Evolutionary conservation across 2,888 invertebrate species (phyloP).

Genomic region (Copidosoma aretas): DNA sequence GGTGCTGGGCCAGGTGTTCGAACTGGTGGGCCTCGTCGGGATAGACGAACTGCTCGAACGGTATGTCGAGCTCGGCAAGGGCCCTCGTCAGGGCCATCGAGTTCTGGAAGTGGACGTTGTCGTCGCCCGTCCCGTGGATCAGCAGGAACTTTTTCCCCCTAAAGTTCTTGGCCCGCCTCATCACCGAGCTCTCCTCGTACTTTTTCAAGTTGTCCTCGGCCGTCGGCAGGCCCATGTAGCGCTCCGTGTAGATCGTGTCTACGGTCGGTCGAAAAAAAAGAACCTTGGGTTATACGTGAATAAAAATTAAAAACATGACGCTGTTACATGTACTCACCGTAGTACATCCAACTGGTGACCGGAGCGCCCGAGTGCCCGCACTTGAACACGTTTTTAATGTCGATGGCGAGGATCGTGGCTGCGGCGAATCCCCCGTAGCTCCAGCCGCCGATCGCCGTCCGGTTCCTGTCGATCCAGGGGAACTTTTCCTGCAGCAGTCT

Average conservation of each 20-base stretch:
- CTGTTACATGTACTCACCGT: slow-evolving; percentile 68
- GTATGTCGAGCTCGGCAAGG: slow-evolving; percentile 77
- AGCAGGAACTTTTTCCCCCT: slow-evolving; percentile 76
- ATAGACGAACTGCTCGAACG: slow-evolving; percentile 85
- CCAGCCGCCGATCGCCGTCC: slow-evolving; percentile 88
- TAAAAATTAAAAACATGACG: too few species aligned
- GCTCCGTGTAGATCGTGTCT: slow-evolving; percentile 94
- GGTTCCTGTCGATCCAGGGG: slow-evolving; percentile 72
- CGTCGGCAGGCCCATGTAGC: slow-evolving; percentile 87
- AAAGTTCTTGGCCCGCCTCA: slow-evolving; percentile 69
- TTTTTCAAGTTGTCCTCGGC: slow-evolving; percentile 72
- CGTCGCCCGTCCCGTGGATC: slow-evolving; percentile 90
- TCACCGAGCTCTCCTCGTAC: slow-evolving; percentile 77
- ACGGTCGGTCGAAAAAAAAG: too few species aligned
- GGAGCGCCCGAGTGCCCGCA: slow-evolving; percentile 92
- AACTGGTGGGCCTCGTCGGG: slow-evolving; percentile 85
- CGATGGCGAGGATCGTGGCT: slow-evolving; percentile 77
- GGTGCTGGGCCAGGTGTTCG: slow-evolving; percentile 73
- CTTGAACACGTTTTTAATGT: slow-evolving; percentile 72
- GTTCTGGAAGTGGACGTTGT: slow-evolving; percentile 89
- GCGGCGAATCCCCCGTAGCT: slow-evolving; percentile 92
- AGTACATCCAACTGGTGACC: slow-evolving; percentile 88
- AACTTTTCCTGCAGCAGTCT: slow-evolving; percentile 66
- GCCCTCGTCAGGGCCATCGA: slow-evolving; percentile 80
- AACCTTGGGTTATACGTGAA: too few species aligned